Evolutionary conservation across 2,113 vertebrate species (phyloP).

Genomic region (Todiramphus saurophagus): DNA sequence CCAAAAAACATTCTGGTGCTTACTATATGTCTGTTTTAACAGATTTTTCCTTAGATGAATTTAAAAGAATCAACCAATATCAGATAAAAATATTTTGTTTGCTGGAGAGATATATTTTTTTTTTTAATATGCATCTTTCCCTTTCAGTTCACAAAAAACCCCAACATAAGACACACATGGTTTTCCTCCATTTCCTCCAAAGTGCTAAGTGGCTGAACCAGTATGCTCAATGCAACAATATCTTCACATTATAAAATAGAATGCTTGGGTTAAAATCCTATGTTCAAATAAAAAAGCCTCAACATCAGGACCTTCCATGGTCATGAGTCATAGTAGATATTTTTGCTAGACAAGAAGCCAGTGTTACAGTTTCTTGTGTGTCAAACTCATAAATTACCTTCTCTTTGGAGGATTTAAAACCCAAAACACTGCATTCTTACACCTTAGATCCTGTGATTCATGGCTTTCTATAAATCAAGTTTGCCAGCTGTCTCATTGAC

Average conservation of each 20-base stretch:
- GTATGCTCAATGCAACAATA: neutral
- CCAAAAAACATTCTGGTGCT: neutral
- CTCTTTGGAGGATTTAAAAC: neutral
- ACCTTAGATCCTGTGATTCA: neutral
- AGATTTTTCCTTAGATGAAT: neutral
- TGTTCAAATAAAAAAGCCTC: neutral
- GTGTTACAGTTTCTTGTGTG: neutral
- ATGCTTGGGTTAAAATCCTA: neutral
- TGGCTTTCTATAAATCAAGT: neutral
- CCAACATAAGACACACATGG: neutral
- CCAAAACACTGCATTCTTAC: neutral
- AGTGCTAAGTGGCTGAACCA: neutral
- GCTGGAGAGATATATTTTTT: neutral
- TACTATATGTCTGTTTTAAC: neutral
- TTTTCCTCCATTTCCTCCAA: neutral
- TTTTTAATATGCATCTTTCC: neutral
- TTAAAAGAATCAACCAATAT: neutral
- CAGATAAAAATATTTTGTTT: neutral
- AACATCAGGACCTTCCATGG: accelerated
- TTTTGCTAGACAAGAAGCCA: neutral
- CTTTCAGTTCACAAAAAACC: neutral
- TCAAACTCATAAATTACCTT: neutral
- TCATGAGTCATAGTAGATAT: neutral
- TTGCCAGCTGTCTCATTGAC: neutral
- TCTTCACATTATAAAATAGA: neutral